Percentiles rank a stretch among this genome's conserved stretches.
phyloP scores from a whole-genome alignment of 2,888 invertebrate species.

The Rapana venosa region DNA sequence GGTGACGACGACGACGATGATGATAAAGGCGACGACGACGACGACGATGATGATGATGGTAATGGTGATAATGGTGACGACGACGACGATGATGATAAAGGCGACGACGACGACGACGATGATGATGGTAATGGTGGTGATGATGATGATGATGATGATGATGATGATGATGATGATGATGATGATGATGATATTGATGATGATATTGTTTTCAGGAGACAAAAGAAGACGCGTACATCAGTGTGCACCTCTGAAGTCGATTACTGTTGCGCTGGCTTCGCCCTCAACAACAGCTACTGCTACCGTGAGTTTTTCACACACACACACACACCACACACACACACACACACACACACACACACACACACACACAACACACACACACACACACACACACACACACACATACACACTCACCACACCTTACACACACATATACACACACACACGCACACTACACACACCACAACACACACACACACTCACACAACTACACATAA shows the following conservation, averaged over 20 bases:
- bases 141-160: no score
- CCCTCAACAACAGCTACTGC: constrained; percentile 48
- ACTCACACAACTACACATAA: no score
- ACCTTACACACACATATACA: no score
- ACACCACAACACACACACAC: no score
- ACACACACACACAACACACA: no score
- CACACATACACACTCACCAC: no score
- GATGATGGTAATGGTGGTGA: neutral
- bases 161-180: neutral
- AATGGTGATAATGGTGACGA: neutral
- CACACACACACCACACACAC: neutral
- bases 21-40: neutral
- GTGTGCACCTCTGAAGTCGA: constrained; percentile 56
- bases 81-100: neutral
- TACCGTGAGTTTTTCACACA: constrained; percentile 46
- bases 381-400: no score
- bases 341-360: no score
- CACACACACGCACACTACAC: no score
- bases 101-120: neutral
- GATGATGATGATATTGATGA: neutral
- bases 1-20: neutral
- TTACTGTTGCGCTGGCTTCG: constrained; percentile 57
- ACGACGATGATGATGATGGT: constrained; percentile 2
- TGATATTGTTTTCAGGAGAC: constrained; percentile 46
- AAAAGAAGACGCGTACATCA: constrained; percentile 50